Conservation (phyloP, 53 echinoderm and acorn worm genomes). For the Henricia sp. region DNA sequence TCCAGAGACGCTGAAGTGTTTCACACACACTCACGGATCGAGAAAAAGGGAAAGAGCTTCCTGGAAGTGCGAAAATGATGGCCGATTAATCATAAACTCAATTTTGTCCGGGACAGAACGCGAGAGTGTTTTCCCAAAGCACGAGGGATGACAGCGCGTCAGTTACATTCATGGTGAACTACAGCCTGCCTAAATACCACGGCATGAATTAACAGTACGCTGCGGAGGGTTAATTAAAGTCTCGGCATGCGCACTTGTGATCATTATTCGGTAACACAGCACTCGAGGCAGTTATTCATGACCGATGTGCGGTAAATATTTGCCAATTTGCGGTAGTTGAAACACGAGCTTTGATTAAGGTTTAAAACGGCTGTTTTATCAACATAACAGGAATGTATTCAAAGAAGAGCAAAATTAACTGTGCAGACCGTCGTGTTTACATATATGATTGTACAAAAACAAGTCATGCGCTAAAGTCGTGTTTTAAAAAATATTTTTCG, state of each 20-base stretch:
- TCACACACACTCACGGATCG: not conserved
- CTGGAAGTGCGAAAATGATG: slow-evolving; percentile 12
- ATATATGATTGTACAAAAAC: too few species aligned
- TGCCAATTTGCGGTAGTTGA: slow-evolving; percentile 29
- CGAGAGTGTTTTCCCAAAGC: not conserved
- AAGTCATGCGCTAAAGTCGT: too few species aligned
- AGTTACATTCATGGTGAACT: not conserved
- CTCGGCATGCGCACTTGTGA: too few species aligned
- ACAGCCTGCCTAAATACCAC: not conserved
- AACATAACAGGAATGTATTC: too few species aligned
- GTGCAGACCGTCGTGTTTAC: too few species aligned
- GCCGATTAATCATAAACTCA: not conserved
- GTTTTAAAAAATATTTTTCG: too few species aligned
- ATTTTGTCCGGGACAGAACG: not conserved
- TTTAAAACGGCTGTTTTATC: slow-evolving; percentile 10
- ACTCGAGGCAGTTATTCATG: slow-evolving; percentile 9
- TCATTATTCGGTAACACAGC: slow-evolving; percentile 2
- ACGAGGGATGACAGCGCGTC: not conserved
- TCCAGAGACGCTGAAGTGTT: too few species aligned
- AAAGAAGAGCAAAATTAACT: too few species aligned
- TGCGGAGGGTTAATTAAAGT: slow-evolving; percentile 29
- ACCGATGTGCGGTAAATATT: slow-evolving; percentile 29
- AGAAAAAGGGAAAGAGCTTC: not conserved
- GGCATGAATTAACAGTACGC: not conserved
- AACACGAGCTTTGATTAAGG: slow-evolving; percentile 21